A percentile compares a stretch with the other conserved stretches of the same genome.
Evolutionary conservation across 2,113 vertebrate species (phyloP).

Genomic region (Microcebus tavaratra): DNA sequence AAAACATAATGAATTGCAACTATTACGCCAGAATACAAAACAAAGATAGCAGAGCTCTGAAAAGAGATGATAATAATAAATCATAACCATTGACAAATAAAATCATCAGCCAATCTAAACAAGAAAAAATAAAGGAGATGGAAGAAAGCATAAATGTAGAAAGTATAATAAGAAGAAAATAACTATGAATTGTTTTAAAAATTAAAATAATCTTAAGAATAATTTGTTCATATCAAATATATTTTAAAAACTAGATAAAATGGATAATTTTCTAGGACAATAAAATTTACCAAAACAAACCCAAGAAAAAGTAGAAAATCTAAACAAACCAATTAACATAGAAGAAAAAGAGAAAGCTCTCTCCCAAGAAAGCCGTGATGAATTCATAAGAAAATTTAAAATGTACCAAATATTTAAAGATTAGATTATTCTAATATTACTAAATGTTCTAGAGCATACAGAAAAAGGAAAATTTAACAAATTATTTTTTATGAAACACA

Average conservation of each 20-base stretch:
- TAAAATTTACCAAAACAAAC: constrained; percentile 20
- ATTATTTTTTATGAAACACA: too few species aligned
- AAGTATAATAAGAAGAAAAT: neutral
- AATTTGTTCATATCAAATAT: neutral
- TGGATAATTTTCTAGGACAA: neutral
- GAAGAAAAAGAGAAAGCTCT: neutral
- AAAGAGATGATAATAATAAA: neutral
- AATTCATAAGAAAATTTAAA: neutral
- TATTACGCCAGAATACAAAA: neutral
- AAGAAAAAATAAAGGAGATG: neutral
- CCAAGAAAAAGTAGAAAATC: neutral
- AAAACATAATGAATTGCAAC: neutral
- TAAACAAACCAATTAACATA: neutral
- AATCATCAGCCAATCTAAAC: neutral
- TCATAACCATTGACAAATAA: neutral
- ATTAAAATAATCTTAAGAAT: neutral
- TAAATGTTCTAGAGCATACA: too few species aligned
- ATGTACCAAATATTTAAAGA: too few species aligned
- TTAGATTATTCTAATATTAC: too few species aligned
- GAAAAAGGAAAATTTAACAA: too few species aligned
- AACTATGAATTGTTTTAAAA: neutral
- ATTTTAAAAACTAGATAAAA: neutral
- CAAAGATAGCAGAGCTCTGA: neutral
- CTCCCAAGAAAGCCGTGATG: neutral
- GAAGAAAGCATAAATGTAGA: neutral